Base-by-base conservation (phyloP, 1,140 invertebrate genomes). In the Hylaeus anthracinus region DNA sequence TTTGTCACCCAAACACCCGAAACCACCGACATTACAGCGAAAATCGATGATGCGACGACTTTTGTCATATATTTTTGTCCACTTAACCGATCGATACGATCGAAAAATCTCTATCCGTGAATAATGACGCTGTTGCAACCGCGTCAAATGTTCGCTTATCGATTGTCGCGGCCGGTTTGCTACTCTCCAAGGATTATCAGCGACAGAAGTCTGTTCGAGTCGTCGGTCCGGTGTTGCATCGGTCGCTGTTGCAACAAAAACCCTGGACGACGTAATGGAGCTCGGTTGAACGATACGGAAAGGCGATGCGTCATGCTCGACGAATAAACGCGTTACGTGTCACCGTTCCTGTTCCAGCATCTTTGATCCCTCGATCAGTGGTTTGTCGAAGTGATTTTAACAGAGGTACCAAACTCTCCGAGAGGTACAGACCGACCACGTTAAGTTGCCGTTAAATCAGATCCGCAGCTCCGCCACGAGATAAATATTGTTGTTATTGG, bases 291-390 rank as follows among this genome's bases (percentile, higher is more conserved):
- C 14, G 60, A 51, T 26, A 53, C 51, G 39, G 43, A 73, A 73
- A 79, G 60, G 14, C 61, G 70, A 65, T 72, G 60, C 60, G 76
- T 79, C 76, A 65, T 64, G 70, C 69, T 48, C 60, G 76, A 79
- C 69, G 69, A 72, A 64, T 83, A 58, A 5, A 10, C 66, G 45
- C 41, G 65, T 41, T 71, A 61, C 60, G 72, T 55, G 10, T 48
- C 26, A 2, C 26, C 12, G 26, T 26, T 51, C 14, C 0, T 9
- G 8, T 12, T 39, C 51, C 41, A 26, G 41, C 39, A 12, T 48
- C 45, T 48, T 8, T 48, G 45, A 48, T 48, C 45, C 45, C 45
- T 48, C 45, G 45, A 48, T 48, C 45, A 48, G 26, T 26, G 45
- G 45, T 6, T 48, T 48, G 45, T 48, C 45, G 8, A 48, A 48